phyloP scores from a whole-genome alignment of 2,888 invertebrate genomes.

The Orthonychiurus folsomi region DNA sequence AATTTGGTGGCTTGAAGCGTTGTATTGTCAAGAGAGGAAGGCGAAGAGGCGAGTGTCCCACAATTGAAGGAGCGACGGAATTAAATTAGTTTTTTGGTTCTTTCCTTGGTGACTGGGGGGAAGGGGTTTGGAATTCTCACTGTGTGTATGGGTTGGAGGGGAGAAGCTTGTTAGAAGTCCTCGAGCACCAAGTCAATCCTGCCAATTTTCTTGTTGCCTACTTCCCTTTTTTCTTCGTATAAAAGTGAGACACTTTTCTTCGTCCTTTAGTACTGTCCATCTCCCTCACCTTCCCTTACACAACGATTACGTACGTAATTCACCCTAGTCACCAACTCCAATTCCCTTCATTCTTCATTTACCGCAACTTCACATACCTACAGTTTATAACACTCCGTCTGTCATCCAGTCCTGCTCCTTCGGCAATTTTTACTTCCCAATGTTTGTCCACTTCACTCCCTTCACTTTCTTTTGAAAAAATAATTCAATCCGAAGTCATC shows the following conservation, averaged over 20 bases:
- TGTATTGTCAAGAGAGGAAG: not conserved
- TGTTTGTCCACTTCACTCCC: not conserved
- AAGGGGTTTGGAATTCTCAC: conserved; percentile 9
- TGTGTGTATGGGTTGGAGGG: not conserved
- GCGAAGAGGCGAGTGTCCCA: not conserved
- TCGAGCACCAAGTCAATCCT: conserved; percentile 11
- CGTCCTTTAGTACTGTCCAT: not conserved
- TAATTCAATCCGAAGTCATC: too few species aligned
- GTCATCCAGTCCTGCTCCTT: not conserved
- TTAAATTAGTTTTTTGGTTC: conserved; percentile 25
- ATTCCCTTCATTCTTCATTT: not conserved
- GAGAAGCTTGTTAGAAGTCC: conserved; percentile 2
- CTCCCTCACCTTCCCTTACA: not conserved
- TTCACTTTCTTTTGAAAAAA: conserved; percentile 3
- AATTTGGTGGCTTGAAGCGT: not conserved
- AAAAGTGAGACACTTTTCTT: conserved; percentile 7
- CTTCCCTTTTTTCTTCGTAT: not conserved
- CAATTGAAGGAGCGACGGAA: conserved; percentile 19
- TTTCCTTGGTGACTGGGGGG: conserved; percentile 10
- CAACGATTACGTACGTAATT: not conserved
- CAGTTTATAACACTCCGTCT: not conserved
- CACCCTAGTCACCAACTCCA: not conserved
- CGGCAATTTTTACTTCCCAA: not conserved
- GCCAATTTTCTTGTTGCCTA: conserved; percentile 8
- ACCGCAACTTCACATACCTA: not conserved